phyloP scores from a whole-genome alignment of 2,797 vertebrate genomes.

The Hypotaenidia philippensis region DNA sequence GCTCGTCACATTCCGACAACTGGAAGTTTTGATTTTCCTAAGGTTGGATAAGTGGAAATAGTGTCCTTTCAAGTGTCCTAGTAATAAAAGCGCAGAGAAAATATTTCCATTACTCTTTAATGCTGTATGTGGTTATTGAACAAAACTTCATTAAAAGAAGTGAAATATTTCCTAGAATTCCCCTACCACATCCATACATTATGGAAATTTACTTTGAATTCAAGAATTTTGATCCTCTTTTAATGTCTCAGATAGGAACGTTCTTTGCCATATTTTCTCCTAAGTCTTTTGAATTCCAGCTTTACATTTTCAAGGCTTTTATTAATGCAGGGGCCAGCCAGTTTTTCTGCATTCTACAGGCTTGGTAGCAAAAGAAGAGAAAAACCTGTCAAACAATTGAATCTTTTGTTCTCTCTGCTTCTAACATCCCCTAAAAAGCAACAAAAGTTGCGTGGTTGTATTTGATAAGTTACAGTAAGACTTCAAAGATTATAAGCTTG shows the following conservation, averaged over 20 bases:
- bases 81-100: constrained; percentile 22
- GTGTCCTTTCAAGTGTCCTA: neutral
- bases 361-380: neutral
- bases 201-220: constrained; percentile 22
- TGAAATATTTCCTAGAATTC: constrained; percentile 38
- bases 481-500: neutral
- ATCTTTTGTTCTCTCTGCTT: constrained; percentile 21
- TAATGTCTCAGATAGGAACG: neutral
- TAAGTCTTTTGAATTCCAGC: constrained; percentile 2
- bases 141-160: constrained; percentile 24
- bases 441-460: neutral
- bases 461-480: neutral
- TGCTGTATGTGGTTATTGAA: neutral
- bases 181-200: neutral
- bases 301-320: constrained; percentile 48
- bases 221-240: neutral
- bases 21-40: neutral
- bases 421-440: neutral
- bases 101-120: constrained; percentile 5
- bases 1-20: constrained; percentile 15
- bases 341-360: constrained; percentile 46
- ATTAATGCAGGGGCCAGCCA: neutral
- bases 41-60: neutral
- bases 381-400: neutral
- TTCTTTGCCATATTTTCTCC: neutral